Evolutionary conservation across 2,113 vertebrate genomes (phyloP), one percentile per base, ranked within the genome.

Genomic region (Petrocephalus zakoni): DNA sequence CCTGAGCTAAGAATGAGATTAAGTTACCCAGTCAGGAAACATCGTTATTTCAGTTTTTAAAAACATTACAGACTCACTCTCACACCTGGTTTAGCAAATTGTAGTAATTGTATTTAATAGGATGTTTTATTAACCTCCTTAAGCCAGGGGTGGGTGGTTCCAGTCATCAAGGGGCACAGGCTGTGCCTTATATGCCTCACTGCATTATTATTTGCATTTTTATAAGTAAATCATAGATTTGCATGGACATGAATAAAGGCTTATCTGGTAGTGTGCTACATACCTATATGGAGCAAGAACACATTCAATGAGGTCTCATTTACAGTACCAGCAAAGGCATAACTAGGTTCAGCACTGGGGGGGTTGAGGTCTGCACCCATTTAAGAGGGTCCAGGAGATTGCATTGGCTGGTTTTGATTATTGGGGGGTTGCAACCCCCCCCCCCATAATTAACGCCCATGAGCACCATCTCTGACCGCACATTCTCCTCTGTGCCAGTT

Each of bases 71-170:
- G 15, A 78, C 29, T 78, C 15, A 42, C 72, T 37, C 72, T 42
- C 34, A 34, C 72, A 78, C 34, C 72, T 78, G 34, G 29, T 7
- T 42, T 78, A 29, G 61, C 25, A 68, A 68, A 68, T n/a, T n/a
- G 29, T 68, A n/a, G 25, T 68, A 68, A 68, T 68, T 68, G 61
- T 81, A 22, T 81, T 46, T 81, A 37, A 81, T 81, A 81, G 75
- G 75, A 42, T 46, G 42, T n/a, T 81, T 81, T 46, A 81, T 81
- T 81, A 81, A 81, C 75, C 75, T 81, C 75, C 75, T 81, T 81
- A 81, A 81, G 42, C 34, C 42, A 81, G 61, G 61, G 61, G n/a
- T 68, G 61, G 61, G 61, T 25, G 61, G 61, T 68, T 68, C 61
- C 61, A 13, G n/a, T 68, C 61, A n/a, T 68, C 61, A 3, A n/a